Conservation (phyloP, 2,113 vertebrate genomes). For the Xenopus tropicalis region DNA sequence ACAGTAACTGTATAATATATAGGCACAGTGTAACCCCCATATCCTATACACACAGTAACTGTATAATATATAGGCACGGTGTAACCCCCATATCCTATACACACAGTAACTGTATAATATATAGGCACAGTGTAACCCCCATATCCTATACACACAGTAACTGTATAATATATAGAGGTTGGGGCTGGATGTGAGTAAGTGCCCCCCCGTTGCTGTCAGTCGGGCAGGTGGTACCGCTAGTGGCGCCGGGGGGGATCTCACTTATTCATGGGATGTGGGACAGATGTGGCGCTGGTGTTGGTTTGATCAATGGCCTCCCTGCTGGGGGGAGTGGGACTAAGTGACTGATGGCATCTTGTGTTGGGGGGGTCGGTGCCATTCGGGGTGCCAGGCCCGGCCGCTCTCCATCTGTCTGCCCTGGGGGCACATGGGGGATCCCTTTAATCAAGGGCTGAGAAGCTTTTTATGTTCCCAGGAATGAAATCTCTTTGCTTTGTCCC, state of each 20-base stretch:
- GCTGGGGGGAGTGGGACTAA: conserved; percentile 16
- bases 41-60: too few species aligned
- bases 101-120: too few species aligned
- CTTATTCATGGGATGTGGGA: conserved; percentile 16
- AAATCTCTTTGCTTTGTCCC: conserved; percentile 2
- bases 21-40: too few species aligned
- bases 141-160: too few species aligned
- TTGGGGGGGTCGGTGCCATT: conserved; percentile 20
- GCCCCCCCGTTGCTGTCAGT: too few species aligned
- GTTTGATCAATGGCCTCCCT: conserved; percentile 31
- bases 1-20: too few species aligned
- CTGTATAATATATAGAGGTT: too few species aligned
- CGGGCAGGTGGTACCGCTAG: background rate
- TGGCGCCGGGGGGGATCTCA: conserved; percentile 8
- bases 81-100: too few species aligned
- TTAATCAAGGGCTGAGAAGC: conserved; percentile 33
- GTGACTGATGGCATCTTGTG: conserved; percentile 6
- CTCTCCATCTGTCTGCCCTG: conserved; percentile 26
- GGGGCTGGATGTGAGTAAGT: too few species aligned
- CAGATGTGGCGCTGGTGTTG: conserved; percentile 29
- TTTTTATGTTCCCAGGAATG: conserved; percentile 20
- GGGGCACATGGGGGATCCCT: conserved; percentile 19
- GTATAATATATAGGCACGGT: too few species aligned
- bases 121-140: too few species aligned
- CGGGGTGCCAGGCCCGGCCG: background rate